A percentile compares a stretch with the other conserved stretches of the same genome.
Evolutionary conservation across 2,888 invertebrate genomes (phyloP).

Genomic region (Pterostichus niger): DNA sequence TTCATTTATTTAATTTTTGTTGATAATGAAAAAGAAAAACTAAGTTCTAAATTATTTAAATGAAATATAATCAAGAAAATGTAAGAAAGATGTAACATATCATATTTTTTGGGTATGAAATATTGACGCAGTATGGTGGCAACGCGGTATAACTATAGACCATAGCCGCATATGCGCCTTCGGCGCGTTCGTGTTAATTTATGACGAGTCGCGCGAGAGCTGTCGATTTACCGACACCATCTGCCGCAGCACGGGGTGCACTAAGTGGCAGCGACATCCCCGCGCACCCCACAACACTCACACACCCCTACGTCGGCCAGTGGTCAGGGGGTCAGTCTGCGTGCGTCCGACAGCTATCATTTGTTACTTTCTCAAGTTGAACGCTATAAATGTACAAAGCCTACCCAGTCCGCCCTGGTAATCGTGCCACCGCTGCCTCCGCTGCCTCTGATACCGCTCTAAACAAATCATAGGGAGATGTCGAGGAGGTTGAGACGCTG

Average conservation of each 20-base stretch:
- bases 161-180: slow-evolving; percentile 27
- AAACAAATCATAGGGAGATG: slow-evolving; percentile 54
- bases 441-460: slow-evolving; percentile 68
- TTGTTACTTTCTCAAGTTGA: slow-evolving; percentile 67
- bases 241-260: slow-evolving; percentile 50
- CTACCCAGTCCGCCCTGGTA: slow-evolving; percentile 54
- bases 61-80: neutral
- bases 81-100: neutral
- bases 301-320: neutral
- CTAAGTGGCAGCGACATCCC: slow-evolving; percentile 54
- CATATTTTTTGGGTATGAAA: too few relatives aligned
- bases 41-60: too few relatives aligned
- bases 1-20: too few relatives aligned
- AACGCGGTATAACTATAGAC: too few relatives aligned
- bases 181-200: slow-evolving; percentile 56
- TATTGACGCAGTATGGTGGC: too few relatives aligned
- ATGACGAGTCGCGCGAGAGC: slow-evolving; percentile 65
- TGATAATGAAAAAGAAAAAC: too few relatives aligned
- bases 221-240: slow-evolving; percentile 67
- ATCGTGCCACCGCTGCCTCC: slow-evolving; percentile 63
- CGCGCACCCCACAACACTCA: slow-evolving; percentile 40
- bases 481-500: slow-evolving; percentile 20
- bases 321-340: slow-evolving; percentile 56
- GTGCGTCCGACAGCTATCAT: slow-evolving; percentile 66
- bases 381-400: slow-evolving; percentile 67